A percentile compares a stretch with the other conserved stretches of the same genome.
These are phyloP conservation scores for Chaetoderma sp. DNA, from an alignment of 2,888 invertebrate genomes.

Conservation along the genomic window DNA sequence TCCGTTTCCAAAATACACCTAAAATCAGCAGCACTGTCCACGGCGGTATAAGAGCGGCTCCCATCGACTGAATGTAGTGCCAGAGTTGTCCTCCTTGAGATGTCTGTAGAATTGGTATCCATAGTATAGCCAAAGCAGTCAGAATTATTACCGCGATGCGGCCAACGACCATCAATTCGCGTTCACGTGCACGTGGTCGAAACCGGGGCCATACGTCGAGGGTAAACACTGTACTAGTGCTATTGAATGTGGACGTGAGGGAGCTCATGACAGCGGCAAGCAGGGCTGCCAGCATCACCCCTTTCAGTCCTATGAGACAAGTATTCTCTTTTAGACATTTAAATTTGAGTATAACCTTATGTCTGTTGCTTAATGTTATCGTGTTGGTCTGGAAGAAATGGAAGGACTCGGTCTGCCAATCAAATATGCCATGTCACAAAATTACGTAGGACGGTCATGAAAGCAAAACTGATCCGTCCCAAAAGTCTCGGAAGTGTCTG, in stretches of 20 bases:
- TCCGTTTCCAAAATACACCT: conserved; percentile 71
- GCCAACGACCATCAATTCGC: conserved; percentile 65
- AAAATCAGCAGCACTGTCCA: conserved; percentile 73
- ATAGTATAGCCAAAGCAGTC: conserved; percentile 63
- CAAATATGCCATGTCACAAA: too few species aligned
- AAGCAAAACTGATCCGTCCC: too few species aligned
- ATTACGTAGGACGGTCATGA: too few species aligned
- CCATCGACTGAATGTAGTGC: conserved; percentile 73
- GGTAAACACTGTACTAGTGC: conserved; percentile 73
- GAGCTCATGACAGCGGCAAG: conserved; percentile 73
- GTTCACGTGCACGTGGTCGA: conserved; percentile 53
- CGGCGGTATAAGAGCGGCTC: conserved; percentile 72
- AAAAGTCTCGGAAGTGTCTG: too few species aligned
- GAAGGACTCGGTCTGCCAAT: too few species aligned
- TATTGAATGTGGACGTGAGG: conserved; percentile 74
- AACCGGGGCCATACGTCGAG: conserved; percentile 72
- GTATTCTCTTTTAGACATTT: too few species aligned
- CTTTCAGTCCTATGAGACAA: conserved; percentile 66
- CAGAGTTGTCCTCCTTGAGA: conserved; percentile 73
- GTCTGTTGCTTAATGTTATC: too few species aligned
- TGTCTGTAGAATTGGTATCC: conserved; percentile 72
- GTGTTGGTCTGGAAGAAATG: too few species aligned
- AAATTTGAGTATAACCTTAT: too few species aligned
- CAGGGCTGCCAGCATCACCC: conserved; percentile 72
- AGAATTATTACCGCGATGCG: conserved; percentile 46